Conservation (phyloP, 2,113 vertebrate genomes). For the Genyomyrus donnyi region DNA sequence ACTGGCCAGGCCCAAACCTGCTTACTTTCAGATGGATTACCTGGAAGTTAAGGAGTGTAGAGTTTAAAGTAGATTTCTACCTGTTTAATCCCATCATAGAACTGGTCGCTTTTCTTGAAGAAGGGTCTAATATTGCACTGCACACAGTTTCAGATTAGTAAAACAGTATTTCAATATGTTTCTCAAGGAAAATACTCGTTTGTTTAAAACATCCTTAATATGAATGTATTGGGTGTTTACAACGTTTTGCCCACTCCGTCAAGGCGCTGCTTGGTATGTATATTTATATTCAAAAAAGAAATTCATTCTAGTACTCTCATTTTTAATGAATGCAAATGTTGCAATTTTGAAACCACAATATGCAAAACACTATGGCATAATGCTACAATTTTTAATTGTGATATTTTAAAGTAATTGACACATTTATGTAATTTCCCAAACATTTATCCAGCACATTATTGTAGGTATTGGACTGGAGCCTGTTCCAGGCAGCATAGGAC, state of each 20-base stretch:
- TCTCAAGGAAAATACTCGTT: background rate
- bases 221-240: background rate
- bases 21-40: background rate
- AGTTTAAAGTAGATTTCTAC: background rate
- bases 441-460: background rate
- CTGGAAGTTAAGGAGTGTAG: background rate
- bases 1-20: background rate
- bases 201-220: background rate
- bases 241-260: background rate
- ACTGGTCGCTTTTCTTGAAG: background rate
- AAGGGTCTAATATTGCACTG: background rate
- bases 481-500: background rate
- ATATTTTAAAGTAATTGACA: background rate
- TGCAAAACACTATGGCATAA: background rate
- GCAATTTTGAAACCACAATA: background rate
- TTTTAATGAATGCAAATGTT: background rate
- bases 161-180: background rate
- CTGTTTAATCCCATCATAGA: background rate
- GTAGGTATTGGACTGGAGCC: background rate
- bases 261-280: background rate
- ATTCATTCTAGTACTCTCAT: background rate
- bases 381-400: background rate
- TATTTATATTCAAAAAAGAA: background rate
- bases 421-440: background rate
- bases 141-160: background rate